Conservation (phyloP, 2,113 vertebrate genomes). For the Hippolais icterina region DNA sequence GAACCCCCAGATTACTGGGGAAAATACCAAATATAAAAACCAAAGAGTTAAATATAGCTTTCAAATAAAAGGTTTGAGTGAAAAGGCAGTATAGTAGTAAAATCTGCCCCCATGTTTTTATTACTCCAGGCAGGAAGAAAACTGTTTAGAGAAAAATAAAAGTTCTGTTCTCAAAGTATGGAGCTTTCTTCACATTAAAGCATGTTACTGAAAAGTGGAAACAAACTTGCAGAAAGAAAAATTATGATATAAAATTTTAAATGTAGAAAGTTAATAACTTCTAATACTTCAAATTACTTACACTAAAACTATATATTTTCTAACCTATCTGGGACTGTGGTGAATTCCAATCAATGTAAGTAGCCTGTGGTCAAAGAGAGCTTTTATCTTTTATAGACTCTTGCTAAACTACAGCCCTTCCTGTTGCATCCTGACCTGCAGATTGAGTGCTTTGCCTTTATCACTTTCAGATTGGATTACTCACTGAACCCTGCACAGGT, state of each 20-base stretch:
- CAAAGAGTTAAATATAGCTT: not conserved
- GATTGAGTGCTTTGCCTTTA: not conserved
- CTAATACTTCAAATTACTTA: not conserved
- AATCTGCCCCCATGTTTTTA: not conserved
- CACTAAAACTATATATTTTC: not conserved
- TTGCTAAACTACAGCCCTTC: not conserved
- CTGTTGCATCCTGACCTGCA: not conserved
- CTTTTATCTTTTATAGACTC: constrained; percentile 1
- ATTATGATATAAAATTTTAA: not conserved
- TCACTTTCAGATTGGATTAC: not conserved
- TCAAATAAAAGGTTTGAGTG: not conserved
- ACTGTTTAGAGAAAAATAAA: not conserved
- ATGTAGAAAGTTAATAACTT: not conserved
- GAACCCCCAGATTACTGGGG: not conserved
- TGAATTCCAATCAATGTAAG: not conserved
- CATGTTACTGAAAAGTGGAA: not conserved
- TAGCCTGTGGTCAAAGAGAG: not conserved
- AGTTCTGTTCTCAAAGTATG: not conserved
- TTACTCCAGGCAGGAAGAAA: not conserved
- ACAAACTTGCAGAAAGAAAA: not conserved
- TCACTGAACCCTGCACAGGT: not conserved
- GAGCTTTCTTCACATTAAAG: not conserved
- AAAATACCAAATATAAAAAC: not conserved
- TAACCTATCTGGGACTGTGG: not conserved
- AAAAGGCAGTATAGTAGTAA: not conserved